Conservation (phyloP, 2,113 vertebrate genomes). For the Zosterops borbonicus region DNA sequence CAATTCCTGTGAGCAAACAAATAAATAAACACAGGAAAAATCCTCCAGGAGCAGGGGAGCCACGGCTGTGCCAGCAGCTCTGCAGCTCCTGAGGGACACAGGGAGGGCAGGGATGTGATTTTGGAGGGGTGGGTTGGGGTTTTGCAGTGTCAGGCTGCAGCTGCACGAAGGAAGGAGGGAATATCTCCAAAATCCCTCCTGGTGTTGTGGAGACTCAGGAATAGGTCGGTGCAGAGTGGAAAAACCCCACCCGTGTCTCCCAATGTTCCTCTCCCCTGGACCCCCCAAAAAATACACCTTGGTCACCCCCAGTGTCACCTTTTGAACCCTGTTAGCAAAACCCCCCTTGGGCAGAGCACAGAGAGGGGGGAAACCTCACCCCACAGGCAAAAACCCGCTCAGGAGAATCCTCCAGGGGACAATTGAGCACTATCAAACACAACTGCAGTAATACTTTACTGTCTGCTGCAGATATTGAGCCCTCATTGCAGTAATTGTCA, state of each 20-base stretch:
- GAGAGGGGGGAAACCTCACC: background rate
- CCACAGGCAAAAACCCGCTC: background rate
- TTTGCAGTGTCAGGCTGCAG: background rate
- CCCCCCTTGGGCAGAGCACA: background rate
- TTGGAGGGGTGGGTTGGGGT: background rate
- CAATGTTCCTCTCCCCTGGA: background rate
- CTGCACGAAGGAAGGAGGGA: background rate
- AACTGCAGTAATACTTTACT: conserved; percentile 69
- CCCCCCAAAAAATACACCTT: background rate
- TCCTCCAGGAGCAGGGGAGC: background rate
- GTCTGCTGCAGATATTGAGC: conserved; percentile 68
- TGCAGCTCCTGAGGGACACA: rapidly evolving
- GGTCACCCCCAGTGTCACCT: conserved; percentile 4
- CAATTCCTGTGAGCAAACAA: background rate
- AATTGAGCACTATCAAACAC: conserved; percentile 65
- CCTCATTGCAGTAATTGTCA: conserved; percentile 71
- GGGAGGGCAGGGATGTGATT: background rate
- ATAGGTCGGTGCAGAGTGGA: too few species aligned
- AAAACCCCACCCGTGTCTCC: background rate
- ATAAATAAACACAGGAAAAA: background rate
- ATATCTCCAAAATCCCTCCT: background rate
- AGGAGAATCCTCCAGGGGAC: conserved; percentile 60
- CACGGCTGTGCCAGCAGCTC: rapidly evolving
- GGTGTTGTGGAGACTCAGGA: background rate
- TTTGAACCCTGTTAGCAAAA: conserved; percentile 22